Evolutionary conservation across 1,140 invertebrate genomes (phyloP), one percentile per base, ranked within the genome.

Genomic region (Mya arenaria): DNA sequence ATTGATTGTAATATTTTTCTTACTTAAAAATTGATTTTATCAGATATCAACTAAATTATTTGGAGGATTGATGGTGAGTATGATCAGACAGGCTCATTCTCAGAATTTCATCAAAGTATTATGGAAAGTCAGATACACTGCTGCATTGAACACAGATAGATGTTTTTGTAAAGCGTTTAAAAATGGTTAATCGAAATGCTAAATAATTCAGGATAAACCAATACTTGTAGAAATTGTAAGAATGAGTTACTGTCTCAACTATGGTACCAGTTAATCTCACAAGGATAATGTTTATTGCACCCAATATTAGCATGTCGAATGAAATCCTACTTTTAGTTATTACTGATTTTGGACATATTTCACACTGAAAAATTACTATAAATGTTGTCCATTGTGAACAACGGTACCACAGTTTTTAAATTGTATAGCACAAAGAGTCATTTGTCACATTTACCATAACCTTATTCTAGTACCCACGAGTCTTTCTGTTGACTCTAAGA

Each of bases 201-300:
- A 66, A 41, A 10, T 10, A 66, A 37, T 66, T 36, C 36, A 37
- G 4, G 63, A 66, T 66, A 66, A 39, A 36, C 36, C 65, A 69
- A 69, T 2, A 69, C 41, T 69, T 69, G 1, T 69, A 4, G 65
- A 48, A 69, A 69, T 4, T 4, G n/a, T 44, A 5, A 44, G 65
- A 69, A 69, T 69, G 65, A 23, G 65, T 69, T 69, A 69, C 65
- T 69, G 65, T 69, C 65, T 69, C 65, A 69, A 69, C 65, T 41
- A 41, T 69, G 65, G 65, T 69, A 69, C 41, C 65, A 69, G 65
- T 44, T 69, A 8, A 8, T 69, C 39, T 44, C 37, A 44, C 65
- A 44, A 41, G 65, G 30, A 19, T 19, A 34, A 63, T 62, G 19
- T 32, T 62, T 4, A 34, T 34, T 32, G 30, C 58, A 62, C n/a